Evolutionary conservation across 2,113 vertebrate genomes (phyloP).

Genomic region (Micronycteris hirsuta): DNA sequence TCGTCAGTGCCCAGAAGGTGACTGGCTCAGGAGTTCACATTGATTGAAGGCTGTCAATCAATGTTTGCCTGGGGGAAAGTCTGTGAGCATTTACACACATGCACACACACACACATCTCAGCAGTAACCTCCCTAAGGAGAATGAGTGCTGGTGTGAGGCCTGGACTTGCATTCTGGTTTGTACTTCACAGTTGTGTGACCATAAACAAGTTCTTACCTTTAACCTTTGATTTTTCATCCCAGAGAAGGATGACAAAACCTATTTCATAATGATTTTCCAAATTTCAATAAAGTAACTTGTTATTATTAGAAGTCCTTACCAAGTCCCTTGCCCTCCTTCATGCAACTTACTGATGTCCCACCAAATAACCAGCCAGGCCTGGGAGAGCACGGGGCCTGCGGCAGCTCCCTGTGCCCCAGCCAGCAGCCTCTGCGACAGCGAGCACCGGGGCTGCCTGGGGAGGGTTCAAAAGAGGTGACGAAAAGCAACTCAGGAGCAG

Average conservation of each 20-base stretch:
- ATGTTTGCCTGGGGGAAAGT: neutral
- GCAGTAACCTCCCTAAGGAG: neutral
- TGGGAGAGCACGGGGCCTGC: no score
- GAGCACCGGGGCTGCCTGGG: neutral
- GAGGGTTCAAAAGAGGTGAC: neutral
- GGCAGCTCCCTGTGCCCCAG: neutral
- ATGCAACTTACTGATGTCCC: neutral
- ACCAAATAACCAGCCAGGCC: neutral
- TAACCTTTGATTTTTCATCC: neutral
- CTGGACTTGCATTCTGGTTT: neutral
- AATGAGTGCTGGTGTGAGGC: neutral
- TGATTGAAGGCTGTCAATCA: neutral
- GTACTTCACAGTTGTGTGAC: neutral
- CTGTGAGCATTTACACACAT: neutral
- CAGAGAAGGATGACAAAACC: neutral
- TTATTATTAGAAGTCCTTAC: neutral
- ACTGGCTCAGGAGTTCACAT: neutral
- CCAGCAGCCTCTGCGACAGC: neutral
- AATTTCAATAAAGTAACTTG: neutral
- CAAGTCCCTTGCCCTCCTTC: neutral
- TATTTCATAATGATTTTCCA: neutral
- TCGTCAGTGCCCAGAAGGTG: neutral
- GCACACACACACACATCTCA: neutral
- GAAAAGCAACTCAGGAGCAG: neutral
- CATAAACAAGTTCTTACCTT: neutral